A percentile compares a stretch with the other conserved stretches of the same genome.
Evolutionary conservation across 2,888 invertebrate genomes (phyloP).

Genomic region (Drosophila borborema): DNA sequence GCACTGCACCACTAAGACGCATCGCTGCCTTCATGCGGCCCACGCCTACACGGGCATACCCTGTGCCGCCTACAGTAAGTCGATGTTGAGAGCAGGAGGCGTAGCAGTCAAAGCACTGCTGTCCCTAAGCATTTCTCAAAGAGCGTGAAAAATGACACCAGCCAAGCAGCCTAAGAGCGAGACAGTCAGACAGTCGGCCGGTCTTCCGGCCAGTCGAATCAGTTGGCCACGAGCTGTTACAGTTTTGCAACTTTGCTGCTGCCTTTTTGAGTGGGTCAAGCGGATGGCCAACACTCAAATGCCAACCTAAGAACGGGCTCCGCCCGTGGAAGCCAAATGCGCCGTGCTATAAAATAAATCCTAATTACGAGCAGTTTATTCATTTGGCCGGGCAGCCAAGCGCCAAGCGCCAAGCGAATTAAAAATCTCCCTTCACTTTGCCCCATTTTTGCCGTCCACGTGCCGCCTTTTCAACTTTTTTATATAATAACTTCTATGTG

Average conservation of each 20-base stretch:
- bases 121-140: conserved; percentile 43
- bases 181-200: not conserved
- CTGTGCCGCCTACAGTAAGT: conserved; percentile 94
- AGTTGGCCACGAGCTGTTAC: conserved; percentile 58
- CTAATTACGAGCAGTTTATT: conserved; percentile 81
- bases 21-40: conserved; percentile 95
- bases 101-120: not conserved
- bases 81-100: not conserved
- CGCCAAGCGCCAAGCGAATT: conserved; percentile 51
- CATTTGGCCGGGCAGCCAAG: conserved; percentile 55
- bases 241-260: conserved; percentile 33
- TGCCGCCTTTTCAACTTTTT: conserved; percentile 56
- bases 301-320: conserved; percentile 24
- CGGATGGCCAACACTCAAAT: conserved; percentile 55
- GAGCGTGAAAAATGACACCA: conserved; percentile 75
- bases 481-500: conserved; percentile 45
- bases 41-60: conserved; percentile 95
- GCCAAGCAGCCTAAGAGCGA: conserved; percentile 8
- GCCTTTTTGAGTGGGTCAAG: conserved; percentile 64
- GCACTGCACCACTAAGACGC: conserved; percentile 94
- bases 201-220: conserved; percentile 21
- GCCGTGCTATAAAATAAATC: conserved; percentile 77
- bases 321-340: conserved; percentile 44
- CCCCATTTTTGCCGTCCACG: conserved; percentile 9
- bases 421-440: conserved; percentile 51